phyloP scores from a whole-genome alignment of 2,888 invertebrate species.

The Neoitamus cyanurus region DNA sequence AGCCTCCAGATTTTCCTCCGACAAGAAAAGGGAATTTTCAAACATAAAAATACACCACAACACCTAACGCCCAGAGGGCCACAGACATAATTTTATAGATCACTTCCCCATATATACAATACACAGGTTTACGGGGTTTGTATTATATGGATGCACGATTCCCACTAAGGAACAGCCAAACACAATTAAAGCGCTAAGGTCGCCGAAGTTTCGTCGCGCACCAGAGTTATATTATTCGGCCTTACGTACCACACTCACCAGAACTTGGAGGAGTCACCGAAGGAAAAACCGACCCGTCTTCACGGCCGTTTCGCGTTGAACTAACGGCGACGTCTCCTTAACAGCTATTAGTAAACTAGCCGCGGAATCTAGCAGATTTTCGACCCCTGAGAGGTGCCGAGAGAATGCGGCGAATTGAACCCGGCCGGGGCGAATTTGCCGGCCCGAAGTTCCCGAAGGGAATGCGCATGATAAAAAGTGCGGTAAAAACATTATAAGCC shows the following conservation, averaged over 20 bases:
- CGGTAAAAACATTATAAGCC: conserved; percentile 11
- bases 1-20: not conserved
- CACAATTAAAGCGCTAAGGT: not conserved
- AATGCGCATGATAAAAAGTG: conserved; percentile 42
- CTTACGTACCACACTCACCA: not conserved
- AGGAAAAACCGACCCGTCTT: conserved; percentile 17
- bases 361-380: conserved; percentile 10
- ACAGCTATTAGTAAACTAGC: conserved; percentile 23
- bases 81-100: conserved; percentile 17
- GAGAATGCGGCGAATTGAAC: conserved; percentile 44
- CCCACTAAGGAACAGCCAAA: not conserved
- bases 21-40: conserved; percentile 9
- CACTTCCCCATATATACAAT: not conserved
- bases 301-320: conserved; percentile 47
- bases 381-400: not conserved
- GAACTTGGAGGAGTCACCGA: not conserved
- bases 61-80: conserved; percentile 18
- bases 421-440: conserved; percentile 41
- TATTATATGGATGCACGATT: not conserved
- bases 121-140: conserved; percentile 1
- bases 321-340: conserved; percentile 15
- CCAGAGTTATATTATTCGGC: not conserved
- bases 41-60: conserved; percentile 28
- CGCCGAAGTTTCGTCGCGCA: conserved; percentile 16
- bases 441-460: not conserved